Evolutionary conservation across 2,113 vertebrate species (phyloP).

Genomic region (Peromyscus leucopus): DNA sequence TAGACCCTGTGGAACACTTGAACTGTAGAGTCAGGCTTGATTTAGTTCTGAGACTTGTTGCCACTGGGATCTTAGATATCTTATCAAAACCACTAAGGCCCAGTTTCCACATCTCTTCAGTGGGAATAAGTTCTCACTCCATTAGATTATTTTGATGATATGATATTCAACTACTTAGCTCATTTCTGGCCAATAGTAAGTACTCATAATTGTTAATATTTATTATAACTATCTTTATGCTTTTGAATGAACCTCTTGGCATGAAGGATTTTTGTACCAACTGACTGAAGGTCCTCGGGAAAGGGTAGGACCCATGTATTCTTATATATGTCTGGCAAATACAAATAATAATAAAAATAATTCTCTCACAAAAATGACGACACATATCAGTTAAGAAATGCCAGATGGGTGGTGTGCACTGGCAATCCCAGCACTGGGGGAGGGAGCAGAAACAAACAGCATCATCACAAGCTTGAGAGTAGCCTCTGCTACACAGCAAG

Average conservation of each 20-base stretch:
- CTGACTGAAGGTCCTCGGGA: neutral
- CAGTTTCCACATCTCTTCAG: neutral
- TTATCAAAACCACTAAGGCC: neutral
- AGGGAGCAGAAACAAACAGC: too few relatives aligned
- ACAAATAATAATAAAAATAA: neutral
- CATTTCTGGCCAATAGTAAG: neutral
- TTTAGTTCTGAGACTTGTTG: neutral
- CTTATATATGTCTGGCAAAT: neutral
- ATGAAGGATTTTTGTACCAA: constrained; percentile 27
- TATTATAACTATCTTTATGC: neutral
- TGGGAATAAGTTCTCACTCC: neutral
- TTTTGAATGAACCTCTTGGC: constrained; percentile 36
- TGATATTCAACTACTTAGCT: neutral
- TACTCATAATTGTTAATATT: neutral
- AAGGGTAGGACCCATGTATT: neutral
- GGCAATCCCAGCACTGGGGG: neutral
- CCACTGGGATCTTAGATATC: neutral
- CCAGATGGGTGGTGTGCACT: too few relatives aligned
- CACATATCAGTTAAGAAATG: neutral
- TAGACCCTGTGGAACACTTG: rapidly evolving
- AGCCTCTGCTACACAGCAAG: neutral
- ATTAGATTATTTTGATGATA: neutral
- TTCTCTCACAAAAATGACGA: neutral
- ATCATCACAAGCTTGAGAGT: neutral
- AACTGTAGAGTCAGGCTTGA: neutral